Percentiles rank a stretch among this genome's conserved stretches.
Evolutionary conservation across 1,140 invertebrate species (phyloP).

Genomic region (Neodiprion lecontei): DNA sequence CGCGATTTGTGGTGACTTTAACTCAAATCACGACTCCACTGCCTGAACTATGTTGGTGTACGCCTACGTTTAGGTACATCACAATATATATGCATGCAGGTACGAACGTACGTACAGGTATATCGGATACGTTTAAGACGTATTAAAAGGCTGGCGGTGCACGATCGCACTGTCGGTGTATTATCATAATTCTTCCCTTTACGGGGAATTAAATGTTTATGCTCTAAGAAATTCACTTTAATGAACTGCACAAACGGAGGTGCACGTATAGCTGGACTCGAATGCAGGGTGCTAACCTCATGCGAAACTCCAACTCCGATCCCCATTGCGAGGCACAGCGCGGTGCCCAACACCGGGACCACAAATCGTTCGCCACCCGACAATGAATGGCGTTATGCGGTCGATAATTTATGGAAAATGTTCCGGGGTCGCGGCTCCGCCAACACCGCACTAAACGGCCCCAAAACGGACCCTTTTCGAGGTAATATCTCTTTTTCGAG

Average conservation of each 20-base stretch:
- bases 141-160: no score
- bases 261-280: background rate
- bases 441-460: background rate
- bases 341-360: background rate
- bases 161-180: background rate
- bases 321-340: slow-evolving; percentile 6
- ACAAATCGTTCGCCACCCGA: slow-evolving; percentile 4
- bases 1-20: no score
- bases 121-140: no score
- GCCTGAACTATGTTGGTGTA: no score
- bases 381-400: background rate
- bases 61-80: no score
- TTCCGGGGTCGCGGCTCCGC: background rate
- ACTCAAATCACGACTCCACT: no score
- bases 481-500: no score
- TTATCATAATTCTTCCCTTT: slow-evolving; percentile 5
- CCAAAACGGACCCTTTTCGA: background rate
- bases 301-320: background rate
- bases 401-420: slow-evolving; percentile 4
- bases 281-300: no score
- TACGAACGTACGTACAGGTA: no score
- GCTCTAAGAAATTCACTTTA: slow-evolving; percentile 5
- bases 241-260: background rate
- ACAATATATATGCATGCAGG: no score
- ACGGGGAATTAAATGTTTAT: slow-evolving; percentile 7